Percentiles rank a stretch among this genome's conserved stretches.
phyloP scores from a whole-genome alignment of 2,113 vertebrate genomes.

The Crotalus viridis region DNA sequence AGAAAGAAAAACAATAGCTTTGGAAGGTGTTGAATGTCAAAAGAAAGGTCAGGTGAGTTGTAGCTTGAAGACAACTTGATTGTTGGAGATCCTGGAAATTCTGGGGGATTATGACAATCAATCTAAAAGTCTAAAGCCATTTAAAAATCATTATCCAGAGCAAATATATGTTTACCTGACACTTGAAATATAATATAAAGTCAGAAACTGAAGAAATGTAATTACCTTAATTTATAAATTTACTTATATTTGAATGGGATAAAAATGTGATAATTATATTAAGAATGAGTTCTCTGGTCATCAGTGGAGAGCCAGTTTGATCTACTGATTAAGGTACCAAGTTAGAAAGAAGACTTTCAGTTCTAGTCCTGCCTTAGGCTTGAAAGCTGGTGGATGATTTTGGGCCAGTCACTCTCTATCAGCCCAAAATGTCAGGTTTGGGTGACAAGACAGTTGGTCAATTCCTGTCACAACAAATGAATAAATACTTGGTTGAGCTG shows the following conservation, averaged over 20 bases:
- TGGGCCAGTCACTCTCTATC: not conserved
- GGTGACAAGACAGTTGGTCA: not conserved
- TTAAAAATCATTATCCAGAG: slow-evolving; percentile 46
- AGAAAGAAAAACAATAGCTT: slow-evolving; percentile 5
- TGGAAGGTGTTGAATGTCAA: slow-evolving; percentile 34
- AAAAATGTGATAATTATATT: not conserved
- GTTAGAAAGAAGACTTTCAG: not conserved
- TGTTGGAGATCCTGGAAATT: slow-evolving; percentile 33
- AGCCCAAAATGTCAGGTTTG: not conserved
- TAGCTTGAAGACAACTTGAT: slow-evolving; percentile 1
- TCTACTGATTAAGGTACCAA: not conserved
- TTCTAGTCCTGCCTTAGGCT: not conserved
- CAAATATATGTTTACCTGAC: not conserved
- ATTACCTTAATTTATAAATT: not conserved
- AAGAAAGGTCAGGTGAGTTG: slow-evolving; percentile 45
- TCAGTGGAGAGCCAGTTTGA: not conserved
- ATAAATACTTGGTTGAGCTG: not conserved
- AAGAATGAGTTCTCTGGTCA: not conserved
- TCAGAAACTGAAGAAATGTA: not conserved
- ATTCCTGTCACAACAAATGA: not conserved
- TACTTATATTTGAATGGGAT: not conserved
- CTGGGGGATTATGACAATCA: slow-evolving; percentile 32
- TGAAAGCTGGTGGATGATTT: not conserved
- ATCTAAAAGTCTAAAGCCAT: slow-evolving; percentile 47
- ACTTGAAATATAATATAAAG: not conserved